Percentiles rank a stretch among this genome's conserved stretches.
These are phyloP conservation scores for Rhaphigaster nebulosa DNA, from an alignment of 2,888 invertebrate genomes.

Conservation along the genomic window DNA sequence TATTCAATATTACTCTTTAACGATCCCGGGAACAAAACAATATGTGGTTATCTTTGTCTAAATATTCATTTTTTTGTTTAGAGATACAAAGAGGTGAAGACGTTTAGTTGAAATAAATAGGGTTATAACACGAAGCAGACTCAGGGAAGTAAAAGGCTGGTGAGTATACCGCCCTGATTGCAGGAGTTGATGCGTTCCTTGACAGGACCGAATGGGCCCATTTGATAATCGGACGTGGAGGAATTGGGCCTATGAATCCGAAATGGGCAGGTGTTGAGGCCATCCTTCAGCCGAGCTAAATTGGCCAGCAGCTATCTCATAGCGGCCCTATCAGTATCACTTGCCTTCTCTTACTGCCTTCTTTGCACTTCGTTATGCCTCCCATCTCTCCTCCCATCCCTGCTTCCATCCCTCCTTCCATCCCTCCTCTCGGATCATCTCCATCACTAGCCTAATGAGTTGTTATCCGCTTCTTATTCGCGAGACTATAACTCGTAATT, in stretches of 20 bases:
- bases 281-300: not conserved
- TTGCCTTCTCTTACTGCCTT: not conserved
- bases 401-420: not conserved
- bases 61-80: too few relatives aligned
- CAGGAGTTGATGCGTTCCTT: not conserved
- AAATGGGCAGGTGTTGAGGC: conserved; percentile 16
- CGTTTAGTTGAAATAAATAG: not conserved
- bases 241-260: conserved; percentile 15
- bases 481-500: not conserved
- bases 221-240: conserved; percentile 38
- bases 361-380: not conserved
- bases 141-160: not conserved
- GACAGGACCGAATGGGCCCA: not conserved
- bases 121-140: not conserved
- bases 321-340: not conserved
- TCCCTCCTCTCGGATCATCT: not conserved
- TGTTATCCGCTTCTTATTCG: not conserved
- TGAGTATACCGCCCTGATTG: not conserved
- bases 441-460: not conserved
- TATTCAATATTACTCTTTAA: too few relatives aligned
- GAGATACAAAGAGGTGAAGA: not conserved
- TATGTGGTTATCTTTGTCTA: not conserved
- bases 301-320: not conserved
- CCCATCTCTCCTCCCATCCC: not conserved
- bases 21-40: not conserved